phyloP scores from a whole-genome alignment of 2,113 vertebrate species.

The Eulacestoma nigropectus region DNA sequence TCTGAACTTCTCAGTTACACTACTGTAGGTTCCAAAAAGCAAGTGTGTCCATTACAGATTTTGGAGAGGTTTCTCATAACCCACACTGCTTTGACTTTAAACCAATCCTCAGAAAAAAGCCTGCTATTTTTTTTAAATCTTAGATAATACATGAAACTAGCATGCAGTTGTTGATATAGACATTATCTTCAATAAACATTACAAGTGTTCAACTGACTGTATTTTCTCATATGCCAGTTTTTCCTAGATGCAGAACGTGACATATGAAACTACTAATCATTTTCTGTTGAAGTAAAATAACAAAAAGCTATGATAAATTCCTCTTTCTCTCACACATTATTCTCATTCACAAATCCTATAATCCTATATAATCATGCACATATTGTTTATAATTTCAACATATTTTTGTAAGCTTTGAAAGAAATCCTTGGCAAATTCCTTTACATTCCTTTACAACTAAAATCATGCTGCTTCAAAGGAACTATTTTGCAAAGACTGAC shows the following conservation, averaged over 20 bases:
- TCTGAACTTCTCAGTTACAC: not conserved
- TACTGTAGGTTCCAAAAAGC: not conserved
- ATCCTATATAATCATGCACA: not conserved
- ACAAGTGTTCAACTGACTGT: not conserved
- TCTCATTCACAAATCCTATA: not conserved
- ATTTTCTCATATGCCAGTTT: not conserved
- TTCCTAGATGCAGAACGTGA: not conserved
- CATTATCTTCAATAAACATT: not conserved
- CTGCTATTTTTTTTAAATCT: not conserved
- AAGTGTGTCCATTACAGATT: accelerated
- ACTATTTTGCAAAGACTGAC: not conserved
- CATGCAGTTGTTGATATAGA: not conserved
- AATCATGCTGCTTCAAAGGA: not conserved
- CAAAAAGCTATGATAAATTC: not conserved
- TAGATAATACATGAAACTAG: not conserved
- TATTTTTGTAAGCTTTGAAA: not conserved
- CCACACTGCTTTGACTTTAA: not conserved
- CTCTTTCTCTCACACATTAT: not conserved
- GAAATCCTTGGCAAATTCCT: slow-evolving; percentile 2
- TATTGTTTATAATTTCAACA: not conserved
- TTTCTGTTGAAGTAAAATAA: slow-evolving; percentile 5
- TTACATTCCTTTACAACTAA: not conserved
- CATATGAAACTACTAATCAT: not conserved
- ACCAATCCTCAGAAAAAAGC: not conserved
- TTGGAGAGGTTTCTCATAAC: not conserved